Evolutionary conservation across 35 echinoderm and acorn worm species (phyloP).

Genomic region (Acanthaster planci): DNA sequence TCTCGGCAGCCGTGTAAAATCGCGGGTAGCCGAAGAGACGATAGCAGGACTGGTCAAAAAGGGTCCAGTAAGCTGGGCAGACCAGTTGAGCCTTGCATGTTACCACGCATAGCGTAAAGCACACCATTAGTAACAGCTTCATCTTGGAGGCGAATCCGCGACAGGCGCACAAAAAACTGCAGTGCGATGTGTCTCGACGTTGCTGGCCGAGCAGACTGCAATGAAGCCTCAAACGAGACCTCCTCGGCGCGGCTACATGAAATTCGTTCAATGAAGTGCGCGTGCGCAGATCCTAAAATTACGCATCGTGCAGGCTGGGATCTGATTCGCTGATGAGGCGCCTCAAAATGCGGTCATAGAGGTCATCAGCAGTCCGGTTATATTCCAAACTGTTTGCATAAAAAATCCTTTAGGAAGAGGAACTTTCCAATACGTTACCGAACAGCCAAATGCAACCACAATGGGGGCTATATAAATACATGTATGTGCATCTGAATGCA

Average conservation of each 20-base stretch:
- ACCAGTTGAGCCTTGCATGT: background rate
- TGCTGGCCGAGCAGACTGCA: too few species aligned
- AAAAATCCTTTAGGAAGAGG: too few species aligned
- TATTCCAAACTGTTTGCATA: too few species aligned
- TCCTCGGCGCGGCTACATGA: too few species aligned
- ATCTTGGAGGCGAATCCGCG: background rate
- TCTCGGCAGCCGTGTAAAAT: background rate
- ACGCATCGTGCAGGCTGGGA: background rate
- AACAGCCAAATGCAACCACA: too few species aligned
- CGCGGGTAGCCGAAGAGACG: background rate
- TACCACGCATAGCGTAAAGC: background rate
- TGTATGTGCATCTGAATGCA: too few species aligned
- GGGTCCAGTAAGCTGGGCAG: constrained; percentile 15
- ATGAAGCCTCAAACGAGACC: too few species aligned
- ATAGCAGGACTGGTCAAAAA: background rate
- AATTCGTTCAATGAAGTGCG: background rate
- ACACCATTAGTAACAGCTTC: background rate
- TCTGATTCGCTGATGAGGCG: background rate
- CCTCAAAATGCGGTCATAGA: too few species aligned
- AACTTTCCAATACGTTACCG: too few species aligned
- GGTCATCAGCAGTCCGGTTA: too few species aligned
- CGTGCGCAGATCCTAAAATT: background rate
- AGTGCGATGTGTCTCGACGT: background rate
- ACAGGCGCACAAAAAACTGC: background rate
- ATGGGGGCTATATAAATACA: too few species aligned